Percentiles rank a stretch among this genome's conserved stretches.
These are phyloP conservation scores for Pentalonia nigronervosa DNA, from an alignment of 1,140 invertebrate species.

Conservation along the genomic window DNA sequence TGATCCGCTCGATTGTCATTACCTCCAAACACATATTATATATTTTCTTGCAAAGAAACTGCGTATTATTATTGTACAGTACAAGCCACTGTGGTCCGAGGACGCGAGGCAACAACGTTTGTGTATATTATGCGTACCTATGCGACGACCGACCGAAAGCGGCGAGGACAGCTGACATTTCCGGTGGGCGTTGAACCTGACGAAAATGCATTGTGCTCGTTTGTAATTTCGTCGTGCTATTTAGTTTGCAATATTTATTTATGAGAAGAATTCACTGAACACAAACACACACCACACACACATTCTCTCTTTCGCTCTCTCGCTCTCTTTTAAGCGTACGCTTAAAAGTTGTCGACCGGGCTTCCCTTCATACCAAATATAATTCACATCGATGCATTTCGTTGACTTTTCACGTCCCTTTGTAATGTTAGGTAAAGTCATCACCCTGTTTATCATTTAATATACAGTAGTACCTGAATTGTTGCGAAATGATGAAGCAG, in stretches of 20 bases:
- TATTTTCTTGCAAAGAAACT: not conserved
- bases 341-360: not conserved
- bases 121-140: not conserved
- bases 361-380: not conserved
- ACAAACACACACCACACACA: not conserved
- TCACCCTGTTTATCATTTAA: not conserved
- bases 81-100: not conserved
- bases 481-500: not conserved
- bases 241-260: not conserved
- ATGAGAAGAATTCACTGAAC: not conserved
- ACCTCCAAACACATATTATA: not conserved
- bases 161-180: not conserved
- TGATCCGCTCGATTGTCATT: not conserved
- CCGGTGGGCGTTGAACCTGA: conserved; percentile 15
- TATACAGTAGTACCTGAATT: not conserved
- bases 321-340: no score
- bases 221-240: conserved; percentile 8
- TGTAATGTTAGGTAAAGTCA: no score
- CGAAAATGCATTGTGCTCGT: not conserved
- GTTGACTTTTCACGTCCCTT: not conserved
- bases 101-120: not conserved
- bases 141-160: not conserved
- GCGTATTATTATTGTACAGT: not conserved
- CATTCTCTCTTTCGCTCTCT: no score
- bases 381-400: not conserved